These are phyloP conservation scores for Cheumatopsyche charites DNA, from an alignment of 1,140 invertebrate genomes.

Conservation along the genomic window DNA sequence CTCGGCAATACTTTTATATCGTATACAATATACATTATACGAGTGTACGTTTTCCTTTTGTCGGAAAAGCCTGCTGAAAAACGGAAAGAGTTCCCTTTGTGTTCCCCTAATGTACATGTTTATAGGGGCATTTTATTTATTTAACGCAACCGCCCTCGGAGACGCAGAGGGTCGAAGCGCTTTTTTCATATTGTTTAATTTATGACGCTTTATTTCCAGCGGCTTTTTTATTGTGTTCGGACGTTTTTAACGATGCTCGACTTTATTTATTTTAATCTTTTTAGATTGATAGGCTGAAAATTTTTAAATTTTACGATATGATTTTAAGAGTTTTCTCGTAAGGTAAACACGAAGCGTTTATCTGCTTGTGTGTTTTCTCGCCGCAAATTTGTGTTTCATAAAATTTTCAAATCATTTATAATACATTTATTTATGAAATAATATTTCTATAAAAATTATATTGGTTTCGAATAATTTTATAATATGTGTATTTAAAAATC, in stretches of 20 bases:
- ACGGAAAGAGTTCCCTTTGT: conserved; percentile 27
- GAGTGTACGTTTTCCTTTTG: conserved; percentile 9
- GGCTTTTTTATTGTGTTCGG: too few relatives aligned
- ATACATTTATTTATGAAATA: neutral
- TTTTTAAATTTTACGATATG: too few relatives aligned
- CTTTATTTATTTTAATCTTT: too few relatives aligned
- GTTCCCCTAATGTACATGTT: conserved; percentile 26
- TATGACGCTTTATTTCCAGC: neutral
- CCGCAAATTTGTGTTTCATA: neutral
- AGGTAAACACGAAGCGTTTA: too few relatives aligned
- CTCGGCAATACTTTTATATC: too few relatives aligned
- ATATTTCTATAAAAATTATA: too few relatives aligned
- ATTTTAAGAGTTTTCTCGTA: too few relatives aligned
- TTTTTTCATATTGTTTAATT: conserved; percentile 29
- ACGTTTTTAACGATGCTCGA: too few relatives aligned
- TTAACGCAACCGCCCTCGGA: conserved; percentile 10
- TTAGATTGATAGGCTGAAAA: too few relatives aligned
- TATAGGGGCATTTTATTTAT: conserved; percentile 29
- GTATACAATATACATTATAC: conserved; percentile 20
- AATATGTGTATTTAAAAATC: too few relatives aligned
- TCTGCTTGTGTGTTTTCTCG: neutral
- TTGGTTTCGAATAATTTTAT: too few relatives aligned
- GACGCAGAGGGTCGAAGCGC: neutral
- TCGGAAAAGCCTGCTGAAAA: neutral
- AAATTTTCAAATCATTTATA: neutral